Evolutionary conservation across 1,140 invertebrate species (phyloP), one percentile per base, ranked within the genome.

Genomic region (Aradophagus sp.): DNA sequence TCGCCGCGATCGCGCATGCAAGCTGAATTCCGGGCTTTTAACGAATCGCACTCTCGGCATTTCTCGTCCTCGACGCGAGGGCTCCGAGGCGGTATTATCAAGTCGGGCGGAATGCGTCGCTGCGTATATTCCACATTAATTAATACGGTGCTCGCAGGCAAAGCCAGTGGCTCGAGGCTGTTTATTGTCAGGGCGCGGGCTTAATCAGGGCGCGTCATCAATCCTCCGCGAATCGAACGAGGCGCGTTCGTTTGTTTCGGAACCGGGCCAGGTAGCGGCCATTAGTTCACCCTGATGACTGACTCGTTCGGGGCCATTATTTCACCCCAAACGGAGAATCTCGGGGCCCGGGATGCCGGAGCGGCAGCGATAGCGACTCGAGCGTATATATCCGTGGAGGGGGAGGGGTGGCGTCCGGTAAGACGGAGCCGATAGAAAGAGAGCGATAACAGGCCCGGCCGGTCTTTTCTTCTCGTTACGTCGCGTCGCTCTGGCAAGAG

Each of bases 381-480:
- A 78, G 73, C 77, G 77, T 80, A 77, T 80, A 82, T 82, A 82
- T 78, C 81, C 77, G 32, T 34, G 29, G 44, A 53, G 56, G 38
- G 7, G 52, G 20, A 14, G 17, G 14, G 26, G 4, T 1, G 17
- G 12, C n/a, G 20, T 26, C 19, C 19, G 8, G 38, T n/a, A n/a
- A n/a, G n/a, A 26, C 12, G 19, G 12, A 14, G 31, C 34, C 7
- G 41, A 39, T 29, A 34, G 52, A 52, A 29, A 50, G 42, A 35
- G 27, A 13, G 65, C 47, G 68, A 47, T 35, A 47, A 23, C 19
- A n/a, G n/a, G 34, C 19, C 41, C 19, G 34, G 41, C 13, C 5
- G 41, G 12, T 56, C 50, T 69, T 66, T 50, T 72, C 55, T 61
- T 66, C 73, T 67, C 63, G 50, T 62, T 75, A 56, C 61, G 52